Percentiles rank a stretch among this genome's conserved stretches.
Evolutionary conservation across 2,113 vertebrate genomes (phyloP).

Genomic region (Ivindomyrus marchei): DNA sequence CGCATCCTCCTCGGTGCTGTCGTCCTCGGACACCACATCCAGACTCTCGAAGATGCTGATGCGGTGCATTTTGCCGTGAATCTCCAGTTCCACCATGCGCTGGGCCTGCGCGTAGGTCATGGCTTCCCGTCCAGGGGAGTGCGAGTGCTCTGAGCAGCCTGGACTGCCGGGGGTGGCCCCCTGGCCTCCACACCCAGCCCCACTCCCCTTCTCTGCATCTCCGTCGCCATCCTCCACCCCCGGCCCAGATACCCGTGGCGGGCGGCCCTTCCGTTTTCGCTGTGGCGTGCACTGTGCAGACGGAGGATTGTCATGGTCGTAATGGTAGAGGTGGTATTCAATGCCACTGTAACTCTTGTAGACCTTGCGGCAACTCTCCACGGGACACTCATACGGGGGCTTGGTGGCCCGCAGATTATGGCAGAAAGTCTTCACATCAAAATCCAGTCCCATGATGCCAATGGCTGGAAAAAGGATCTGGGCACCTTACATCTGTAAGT

Average conservation of each 20-base stretch:
- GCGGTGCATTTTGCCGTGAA: slow-evolving; percentile 88
- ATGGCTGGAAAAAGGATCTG: slow-evolving; percentile 45
- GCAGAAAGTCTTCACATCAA: slow-evolving; percentile 97
- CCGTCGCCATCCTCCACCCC: slow-evolving; percentile 55
- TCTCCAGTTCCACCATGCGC: slow-evolving; percentile 93
- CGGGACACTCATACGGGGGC: slow-evolving; percentile 93
- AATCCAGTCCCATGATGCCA: slow-evolving; percentile 86
- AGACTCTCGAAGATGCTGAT: slow-evolving; percentile 97
- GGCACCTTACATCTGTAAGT: slow-evolving; percentile 58
- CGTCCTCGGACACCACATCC: slow-evolving; percentile 92
- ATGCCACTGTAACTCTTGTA: slow-evolving; percentile 99
- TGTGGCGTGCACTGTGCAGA: slow-evolving; percentile 76
- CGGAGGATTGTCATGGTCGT: slow-evolving; percentile 92
- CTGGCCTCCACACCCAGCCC: slow-evolving; percentile 21
- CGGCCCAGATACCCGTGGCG: slow-evolving; percentile 61
- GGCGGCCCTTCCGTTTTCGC: slow-evolving; percentile 91
- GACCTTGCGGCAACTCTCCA: slow-evolving; percentile 92
- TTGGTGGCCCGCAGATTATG: slow-evolving; percentile 93
- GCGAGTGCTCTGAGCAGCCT: slow-evolving; percentile 78
- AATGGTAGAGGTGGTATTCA: slow-evolving; percentile 96
- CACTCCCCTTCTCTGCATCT: slow-evolving; percentile 37
- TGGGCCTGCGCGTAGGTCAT: slow-evolving; percentile 97
- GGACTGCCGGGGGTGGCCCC: slow-evolving; percentile 70
- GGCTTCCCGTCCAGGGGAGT: slow-evolving; percentile 84
- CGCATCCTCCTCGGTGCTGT: slow-evolving; percentile 76